phyloP scores from a whole-genome alignment of 2,888 invertebrate genomes.

The Ellobium chinense region DNA sequence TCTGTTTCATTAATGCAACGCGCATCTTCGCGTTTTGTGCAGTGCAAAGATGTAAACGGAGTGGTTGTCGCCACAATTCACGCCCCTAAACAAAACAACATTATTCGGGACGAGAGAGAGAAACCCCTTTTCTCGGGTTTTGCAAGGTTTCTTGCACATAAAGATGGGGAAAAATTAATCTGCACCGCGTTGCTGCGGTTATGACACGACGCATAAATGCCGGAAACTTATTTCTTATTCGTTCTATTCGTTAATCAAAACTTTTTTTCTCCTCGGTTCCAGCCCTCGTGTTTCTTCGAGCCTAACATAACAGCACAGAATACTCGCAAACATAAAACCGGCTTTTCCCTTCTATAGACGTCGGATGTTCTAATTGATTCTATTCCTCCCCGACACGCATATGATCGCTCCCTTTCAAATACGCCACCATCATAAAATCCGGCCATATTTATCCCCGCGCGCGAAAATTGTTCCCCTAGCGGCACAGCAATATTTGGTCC shows the following conservation, averaged over 20 bases:
- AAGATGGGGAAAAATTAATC: conserved; percentile 26
- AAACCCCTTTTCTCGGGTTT: too few relatives aligned
- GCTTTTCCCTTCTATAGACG: neutral
- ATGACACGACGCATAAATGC: conserved; percentile 27
- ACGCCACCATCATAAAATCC: conserved; percentile 17
- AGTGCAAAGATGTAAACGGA: neutral
- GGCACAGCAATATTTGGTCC: conserved; percentile 16
- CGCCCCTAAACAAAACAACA: too few relatives aligned
- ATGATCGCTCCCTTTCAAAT: conserved; percentile 32
- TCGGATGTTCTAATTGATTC: conserved; percentile 18
- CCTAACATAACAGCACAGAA: too few relatives aligned
- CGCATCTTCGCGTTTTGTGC: neutral
- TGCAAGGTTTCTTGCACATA: neutral
- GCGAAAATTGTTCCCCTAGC: conserved; percentile 14
- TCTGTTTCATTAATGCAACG: conserved; percentile 5
- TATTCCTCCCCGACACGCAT: conserved; percentile 22
- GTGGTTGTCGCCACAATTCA: neutral
- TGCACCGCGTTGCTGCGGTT: neutral
- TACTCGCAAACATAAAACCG: too few relatives aligned
- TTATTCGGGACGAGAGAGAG: too few relatives aligned
- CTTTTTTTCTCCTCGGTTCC: neutral
- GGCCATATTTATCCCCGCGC: conserved; percentile 25
- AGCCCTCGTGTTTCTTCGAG: neutral
- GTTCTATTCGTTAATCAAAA: conserved; percentile 12
- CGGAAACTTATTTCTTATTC: conserved; percentile 26